Conservation (phyloP, 1,140 invertebrate species). For the Nautilus pompilius region DNA sequence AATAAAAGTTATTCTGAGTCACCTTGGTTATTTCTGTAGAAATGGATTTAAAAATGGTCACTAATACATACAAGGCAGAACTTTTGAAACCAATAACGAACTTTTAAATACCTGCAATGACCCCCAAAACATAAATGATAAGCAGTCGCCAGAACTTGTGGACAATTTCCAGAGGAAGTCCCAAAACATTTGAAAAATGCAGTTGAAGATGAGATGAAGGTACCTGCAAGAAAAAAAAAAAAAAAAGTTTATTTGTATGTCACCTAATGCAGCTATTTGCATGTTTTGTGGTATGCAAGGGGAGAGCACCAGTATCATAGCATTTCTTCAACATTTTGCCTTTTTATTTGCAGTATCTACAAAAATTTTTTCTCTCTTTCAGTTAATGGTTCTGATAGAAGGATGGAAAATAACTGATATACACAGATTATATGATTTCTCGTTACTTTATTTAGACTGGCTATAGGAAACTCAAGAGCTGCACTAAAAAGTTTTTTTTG, state of each 20-base stretch:
- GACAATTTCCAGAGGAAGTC: constrained; percentile 91
- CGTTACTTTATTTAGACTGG: too few species aligned
- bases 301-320: too few species aligned
- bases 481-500: too few species aligned
- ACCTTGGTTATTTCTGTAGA: too few species aligned
- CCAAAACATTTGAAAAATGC: constrained; percentile 89
- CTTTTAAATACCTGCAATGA: constrained; percentile 54
- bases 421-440: neutral
- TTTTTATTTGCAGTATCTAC: neutral
- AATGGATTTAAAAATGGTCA: too few species aligned
- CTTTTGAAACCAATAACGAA: too few species aligned
- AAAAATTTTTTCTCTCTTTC: neutral
- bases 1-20: too few species aligned
- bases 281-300: too few species aligned
- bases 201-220: constrained; percentile 85
- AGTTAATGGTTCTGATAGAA: neutral
- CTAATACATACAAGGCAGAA: too few species aligned
- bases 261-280: neutral
- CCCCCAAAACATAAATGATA: constrained; percentile 50
- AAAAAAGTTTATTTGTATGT: neutral
- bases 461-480: too few species aligned
- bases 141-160: constrained; percentile 90
- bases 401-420: neutral
- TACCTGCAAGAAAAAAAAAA: constrained; percentile 55
- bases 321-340: neutral